Percentiles rank a stretch among this genome's conserved stretches.
Conservation (phyloP, 2,113 vertebrate genomes). For the Dromiciops gliroides region DNA sequence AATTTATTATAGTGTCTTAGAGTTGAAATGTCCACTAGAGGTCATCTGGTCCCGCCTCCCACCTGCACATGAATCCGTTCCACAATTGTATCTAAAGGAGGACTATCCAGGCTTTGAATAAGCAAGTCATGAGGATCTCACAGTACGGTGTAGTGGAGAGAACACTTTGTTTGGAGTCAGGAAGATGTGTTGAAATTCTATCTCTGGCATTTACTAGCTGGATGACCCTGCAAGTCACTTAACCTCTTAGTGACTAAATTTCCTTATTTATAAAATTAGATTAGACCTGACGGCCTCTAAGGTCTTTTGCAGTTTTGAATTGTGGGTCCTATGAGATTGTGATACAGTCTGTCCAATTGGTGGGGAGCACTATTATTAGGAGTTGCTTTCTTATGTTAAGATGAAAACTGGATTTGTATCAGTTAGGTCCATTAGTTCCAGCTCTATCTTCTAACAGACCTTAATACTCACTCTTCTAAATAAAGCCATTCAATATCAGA, state of each 20-base stretch:
- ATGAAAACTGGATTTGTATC: neutral
- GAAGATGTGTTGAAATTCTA: neutral
- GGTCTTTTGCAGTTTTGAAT: neutral
- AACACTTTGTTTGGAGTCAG: neutral
- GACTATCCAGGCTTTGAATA: neutral
- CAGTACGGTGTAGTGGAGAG: neutral
- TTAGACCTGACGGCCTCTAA: neutral
- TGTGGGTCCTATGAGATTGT: neutral
- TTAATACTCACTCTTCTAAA: neutral
- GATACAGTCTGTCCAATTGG: neutral
- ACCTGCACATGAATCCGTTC: neutral
- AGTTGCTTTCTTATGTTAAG: neutral
- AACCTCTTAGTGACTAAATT: neutral
- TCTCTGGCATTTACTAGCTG: neutral
- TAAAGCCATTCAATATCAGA: neutral
- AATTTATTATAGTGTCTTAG: no score
- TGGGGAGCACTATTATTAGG: neutral
- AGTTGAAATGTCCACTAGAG: no score
- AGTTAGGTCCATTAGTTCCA: neutral
- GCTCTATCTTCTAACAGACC: neutral
- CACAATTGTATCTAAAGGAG: neutral
- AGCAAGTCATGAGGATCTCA: neutral
- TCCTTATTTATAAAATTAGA: neutral
- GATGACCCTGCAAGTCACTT: neutral
- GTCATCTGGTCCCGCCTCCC: neutral